phyloP scores from a whole-genome alignment of 2,797 vertebrate genomes.

The Apogon hyalosoma region DNA sequence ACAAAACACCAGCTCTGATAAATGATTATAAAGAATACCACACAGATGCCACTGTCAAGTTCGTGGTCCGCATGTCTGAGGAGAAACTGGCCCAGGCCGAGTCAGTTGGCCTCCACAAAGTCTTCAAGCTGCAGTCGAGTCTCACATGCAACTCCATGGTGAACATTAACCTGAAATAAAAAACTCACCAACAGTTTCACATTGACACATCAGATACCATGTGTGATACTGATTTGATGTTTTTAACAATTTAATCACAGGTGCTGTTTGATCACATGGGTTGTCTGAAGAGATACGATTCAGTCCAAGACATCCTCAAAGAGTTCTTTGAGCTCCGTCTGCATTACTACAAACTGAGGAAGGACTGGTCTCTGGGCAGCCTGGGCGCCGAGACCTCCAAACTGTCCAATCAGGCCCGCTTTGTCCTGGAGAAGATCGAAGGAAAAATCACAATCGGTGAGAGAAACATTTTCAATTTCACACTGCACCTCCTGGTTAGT shows the following conservation, averaged over 20 bases:
- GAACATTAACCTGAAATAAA: slow-evolving; percentile 45
- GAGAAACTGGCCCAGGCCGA: slow-evolving; percentile 97
- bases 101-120: slow-evolving; percentile 95
- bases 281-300: slow-evolving; percentile 97
- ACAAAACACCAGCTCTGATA: slow-evolving; percentile 97
- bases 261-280: slow-evolving; percentile 99
- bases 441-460: slow-evolving; percentile 95
- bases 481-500: neutral
- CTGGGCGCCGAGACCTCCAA: slow-evolving; percentile 93
- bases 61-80: slow-evolving; percentile 97
- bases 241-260: slow-evolving; percentile 65
- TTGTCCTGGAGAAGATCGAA: slow-evolving; percentile 98
- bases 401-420: slow-evolving; percentile 97
- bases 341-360: slow-evolving; percentile 95
- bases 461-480: neutral
- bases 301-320: slow-evolving; percentile 95
- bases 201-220: no score
- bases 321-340: slow-evolving; percentile 98
- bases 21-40: slow-evolving; percentile 98
- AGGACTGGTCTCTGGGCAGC: slow-evolving; percentile 95
- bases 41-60: slow-evolving; percentile 97
- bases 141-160: slow-evolving; percentile 99
- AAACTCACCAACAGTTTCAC: no score
- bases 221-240: neutral
- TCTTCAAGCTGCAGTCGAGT: slow-evolving; percentile 97